Conservation (phyloP, 1,140 invertebrate species). For the Hylyphantes graminicola region DNA sequence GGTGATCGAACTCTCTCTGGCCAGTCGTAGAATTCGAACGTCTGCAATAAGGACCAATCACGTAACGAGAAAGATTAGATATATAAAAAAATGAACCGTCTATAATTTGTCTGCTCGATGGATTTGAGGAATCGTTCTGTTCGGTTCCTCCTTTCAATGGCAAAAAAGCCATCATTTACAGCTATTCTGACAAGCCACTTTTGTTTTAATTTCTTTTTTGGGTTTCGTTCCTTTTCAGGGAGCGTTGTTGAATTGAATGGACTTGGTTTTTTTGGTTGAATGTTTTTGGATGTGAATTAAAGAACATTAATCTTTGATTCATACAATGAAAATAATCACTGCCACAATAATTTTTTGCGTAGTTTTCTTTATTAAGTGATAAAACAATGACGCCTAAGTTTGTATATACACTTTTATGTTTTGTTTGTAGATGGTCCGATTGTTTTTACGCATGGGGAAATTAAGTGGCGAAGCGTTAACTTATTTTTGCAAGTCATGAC, state of each 20-base stretch:
- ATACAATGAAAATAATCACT: no score
- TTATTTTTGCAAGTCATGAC: no score
- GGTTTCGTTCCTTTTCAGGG: background rate
- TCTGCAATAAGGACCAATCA: conserved; percentile 41
- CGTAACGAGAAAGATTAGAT: background rate
- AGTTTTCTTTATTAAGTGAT: no score
- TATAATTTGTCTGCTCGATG: conserved; percentile 50
- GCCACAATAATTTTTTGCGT: no score
- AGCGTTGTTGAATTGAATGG: background rate
- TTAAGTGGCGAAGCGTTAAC: no score
- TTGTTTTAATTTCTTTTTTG: background rate
- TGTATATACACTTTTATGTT: no score
- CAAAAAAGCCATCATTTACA: conserved; percentile 49
- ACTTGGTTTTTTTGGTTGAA: background rate
- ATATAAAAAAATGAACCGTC: no score
- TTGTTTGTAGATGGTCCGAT: no score
- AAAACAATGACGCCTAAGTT: no score
- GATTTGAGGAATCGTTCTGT: conserved; percentile 48
- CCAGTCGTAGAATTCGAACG: conserved; percentile 32
- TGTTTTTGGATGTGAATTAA: background rate
- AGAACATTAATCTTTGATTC: no score
- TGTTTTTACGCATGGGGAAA: no score
- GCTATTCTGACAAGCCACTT: conserved; percentile 21
- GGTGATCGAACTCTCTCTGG: conserved; percentile 40
- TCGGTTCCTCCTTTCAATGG: conserved; percentile 27